phyloP scores from a whole-genome alignment of 2,113 vertebrate species.

The Rhagologus leucostigma region DNA sequence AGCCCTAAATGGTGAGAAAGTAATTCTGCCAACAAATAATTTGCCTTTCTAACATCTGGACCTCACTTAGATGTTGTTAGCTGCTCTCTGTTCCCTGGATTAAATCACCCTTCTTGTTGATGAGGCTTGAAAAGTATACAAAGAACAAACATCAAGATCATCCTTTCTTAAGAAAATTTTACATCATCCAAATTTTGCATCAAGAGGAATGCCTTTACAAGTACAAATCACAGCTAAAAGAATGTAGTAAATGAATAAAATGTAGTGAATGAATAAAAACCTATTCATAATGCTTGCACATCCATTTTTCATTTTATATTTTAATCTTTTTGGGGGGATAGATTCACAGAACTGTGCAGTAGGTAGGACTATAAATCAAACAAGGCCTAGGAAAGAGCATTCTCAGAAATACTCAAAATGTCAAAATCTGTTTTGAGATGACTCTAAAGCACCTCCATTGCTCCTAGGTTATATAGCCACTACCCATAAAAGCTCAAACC shows the following conservation, averaged over 20 bases:
- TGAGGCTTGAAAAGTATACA: neutral
- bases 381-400: neutral
- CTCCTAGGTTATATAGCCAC: neutral
- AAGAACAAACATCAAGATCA: neutral
- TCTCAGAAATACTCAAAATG: neutral
- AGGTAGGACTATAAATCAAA: neutral
- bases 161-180: neutral
- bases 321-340: neutral
- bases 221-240: neutral
- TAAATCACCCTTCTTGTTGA: neutral
- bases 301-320: neutral
- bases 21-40: neutral
- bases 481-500: neutral
- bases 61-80: neutral
- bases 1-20: neutral
- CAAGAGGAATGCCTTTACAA: neutral
- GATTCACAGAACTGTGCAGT: neutral
- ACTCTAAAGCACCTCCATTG: neutral
- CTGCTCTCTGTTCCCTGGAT: neutral
- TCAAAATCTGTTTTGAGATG: neutral
- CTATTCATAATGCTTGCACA: neutral
- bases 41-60: neutral
- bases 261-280: no score
- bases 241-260: no score
- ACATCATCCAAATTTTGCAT: neutral